phyloP scores from a whole-genome alignment of 2,797 vertebrate species.

The Cichlasoma orientale region DNA sequence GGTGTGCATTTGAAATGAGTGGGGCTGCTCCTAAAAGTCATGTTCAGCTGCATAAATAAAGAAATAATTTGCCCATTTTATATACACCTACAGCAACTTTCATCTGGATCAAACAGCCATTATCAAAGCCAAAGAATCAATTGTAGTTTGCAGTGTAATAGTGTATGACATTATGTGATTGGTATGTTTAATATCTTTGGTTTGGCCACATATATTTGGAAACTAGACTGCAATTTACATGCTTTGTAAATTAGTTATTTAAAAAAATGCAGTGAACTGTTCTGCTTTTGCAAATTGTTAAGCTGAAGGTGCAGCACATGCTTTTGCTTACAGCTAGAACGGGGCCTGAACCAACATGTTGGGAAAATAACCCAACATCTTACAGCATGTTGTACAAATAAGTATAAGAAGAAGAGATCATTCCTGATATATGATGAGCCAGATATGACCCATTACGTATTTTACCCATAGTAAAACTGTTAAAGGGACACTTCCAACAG shows the following conservation, averaged over 20 bases:
- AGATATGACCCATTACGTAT: background rate
- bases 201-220: background rate
- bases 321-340: background rate
- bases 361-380: background rate
- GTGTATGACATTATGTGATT: background rate
- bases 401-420: background rate
- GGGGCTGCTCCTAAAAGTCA: no score
- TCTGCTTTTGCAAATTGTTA: background rate
- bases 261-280: background rate
- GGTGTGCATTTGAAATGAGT: no score
- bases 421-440: background rate
- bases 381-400: background rate
- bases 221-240: background rate
- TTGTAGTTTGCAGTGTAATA: background rate
- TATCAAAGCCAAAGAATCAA: background rate
- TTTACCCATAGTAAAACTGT: background rate
- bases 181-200: background rate
- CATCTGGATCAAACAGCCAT: background rate
- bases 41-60: background rate
- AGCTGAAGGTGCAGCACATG: background rate
- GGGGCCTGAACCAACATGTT: background rate
- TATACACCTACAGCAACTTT: background rate
- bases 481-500: no score
- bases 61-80: background rate
- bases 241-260: background rate